These are phyloP conservation scores for Drosophila arawakana DNA, from an alignment of 1,140 invertebrate genomes.

Conservation along the genomic window DNA sequence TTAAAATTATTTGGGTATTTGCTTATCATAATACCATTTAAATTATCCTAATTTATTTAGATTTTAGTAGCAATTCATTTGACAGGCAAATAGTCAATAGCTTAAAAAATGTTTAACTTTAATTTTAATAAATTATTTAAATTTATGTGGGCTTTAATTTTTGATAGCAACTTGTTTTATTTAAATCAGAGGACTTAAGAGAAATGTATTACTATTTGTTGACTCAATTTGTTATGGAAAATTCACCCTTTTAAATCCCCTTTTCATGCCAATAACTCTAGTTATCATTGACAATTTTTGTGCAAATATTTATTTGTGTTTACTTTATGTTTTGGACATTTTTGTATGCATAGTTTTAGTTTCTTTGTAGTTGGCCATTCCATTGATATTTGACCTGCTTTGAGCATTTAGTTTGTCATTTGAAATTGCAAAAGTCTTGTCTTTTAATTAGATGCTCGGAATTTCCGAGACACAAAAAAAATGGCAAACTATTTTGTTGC, in stretches of 20 bases:
- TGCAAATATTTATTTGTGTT: slow-evolving; percentile 3
- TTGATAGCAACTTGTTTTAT: background rate
- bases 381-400: no score
- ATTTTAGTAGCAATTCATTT: slow-evolving; percentile 38
- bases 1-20: slow-evolving; percentile 66
- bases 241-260: no score
- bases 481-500: slow-evolving; percentile 4
- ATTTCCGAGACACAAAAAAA: background rate
- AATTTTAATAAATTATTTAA: slow-evolving; percentile 1
- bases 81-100: slow-evolving; percentile 34
- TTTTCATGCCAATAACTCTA: no score
- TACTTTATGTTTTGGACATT: background rate
- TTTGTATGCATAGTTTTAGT: no score
- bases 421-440: background rate
- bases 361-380: no score
- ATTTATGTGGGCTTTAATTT: slow-evolving; percentile 10
- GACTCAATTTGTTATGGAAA: no score
- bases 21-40: slow-evolving; percentile 58
- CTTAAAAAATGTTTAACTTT: slow-evolving; percentile 24
- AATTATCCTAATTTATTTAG: slow-evolving; percentile 38
- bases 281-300: background rate
- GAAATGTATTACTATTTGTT: no score
- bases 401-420: no score
- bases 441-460: slow-evolving; percentile 38
- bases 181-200: no score